A percentile compares a stretch with the other conserved stretches of the same genome.
Conservation (phyloP, 2,888 invertebrate species). For the Ophion ellenae region DNA sequence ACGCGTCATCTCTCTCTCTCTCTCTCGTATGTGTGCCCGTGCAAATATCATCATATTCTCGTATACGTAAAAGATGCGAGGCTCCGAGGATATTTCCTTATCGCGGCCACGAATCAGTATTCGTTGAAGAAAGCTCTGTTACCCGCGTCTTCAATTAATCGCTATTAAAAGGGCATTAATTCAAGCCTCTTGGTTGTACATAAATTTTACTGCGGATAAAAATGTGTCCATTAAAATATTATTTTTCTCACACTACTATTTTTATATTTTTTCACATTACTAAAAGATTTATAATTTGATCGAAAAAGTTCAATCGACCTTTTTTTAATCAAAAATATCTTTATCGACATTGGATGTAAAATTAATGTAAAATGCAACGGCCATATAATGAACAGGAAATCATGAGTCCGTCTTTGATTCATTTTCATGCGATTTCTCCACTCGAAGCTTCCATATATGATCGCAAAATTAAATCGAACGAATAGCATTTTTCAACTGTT, state of each 20-base stretch:
- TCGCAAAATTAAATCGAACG: too few species aligned
- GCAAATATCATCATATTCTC: constrained; percentile 14
- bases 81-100: constrained; percentile 43
- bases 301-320: neutral
- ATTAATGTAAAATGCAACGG: too few species aligned
- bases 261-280: neutral
- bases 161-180: constrained; percentile 37
- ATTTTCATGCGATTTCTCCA: too few species aligned
- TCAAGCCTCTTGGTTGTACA: neutral
- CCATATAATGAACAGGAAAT: too few species aligned
- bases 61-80: constrained; percentile 32
- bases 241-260: neutral
- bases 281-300: neutral
- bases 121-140: constrained; percentile 45
- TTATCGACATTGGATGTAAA: too few species aligned
- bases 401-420: too few species aligned
- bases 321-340: neutral
- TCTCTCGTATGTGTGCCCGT: neutral
- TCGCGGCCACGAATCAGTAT: constrained; percentile 52
- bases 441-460: too few species aligned
- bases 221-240: neutral
- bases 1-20: neutral
- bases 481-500: too few species aligned
- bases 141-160: constrained; percentile 48
- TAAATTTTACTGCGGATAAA: neutral